phyloP scores from a whole-genome alignment of 2,888 invertebrate species.

The Microctonus hyperodae region DNA sequence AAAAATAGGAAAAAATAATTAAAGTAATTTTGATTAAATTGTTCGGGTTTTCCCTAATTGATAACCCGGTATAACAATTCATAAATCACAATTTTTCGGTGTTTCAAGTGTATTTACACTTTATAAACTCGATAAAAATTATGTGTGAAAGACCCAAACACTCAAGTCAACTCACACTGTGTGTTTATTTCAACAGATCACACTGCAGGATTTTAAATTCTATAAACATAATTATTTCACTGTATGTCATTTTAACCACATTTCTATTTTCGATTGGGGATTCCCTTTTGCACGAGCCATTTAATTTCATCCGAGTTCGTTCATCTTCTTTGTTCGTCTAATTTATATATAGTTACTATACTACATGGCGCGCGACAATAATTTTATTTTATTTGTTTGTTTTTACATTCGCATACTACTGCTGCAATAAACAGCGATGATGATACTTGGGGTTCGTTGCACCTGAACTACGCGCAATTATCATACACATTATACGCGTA shows the following conservation, averaged over 20 bases:
- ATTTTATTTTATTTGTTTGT: not conserved
- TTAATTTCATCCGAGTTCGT: constrained; percentile 2
- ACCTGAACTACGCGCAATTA: not conserved
- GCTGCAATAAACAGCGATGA: not conserved
- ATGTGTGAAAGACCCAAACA: not conserved
- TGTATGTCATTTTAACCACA: constrained; percentile 9
- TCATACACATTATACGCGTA: not conserved
- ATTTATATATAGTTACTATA: not conserved
- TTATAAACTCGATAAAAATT: not conserved
- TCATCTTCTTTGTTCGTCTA: constrained; percentile 31
- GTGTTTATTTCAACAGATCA: not conserved
- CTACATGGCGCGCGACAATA: not conserved
- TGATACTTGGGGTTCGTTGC: constrained; percentile 3
- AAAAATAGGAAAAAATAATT: not conserved
- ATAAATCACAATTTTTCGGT: not conserved
- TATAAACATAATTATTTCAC: constrained; percentile 21
- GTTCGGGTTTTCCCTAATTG: not conserved
- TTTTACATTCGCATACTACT: not conserved
- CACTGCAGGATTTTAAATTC: not conserved
- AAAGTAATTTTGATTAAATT: no score
- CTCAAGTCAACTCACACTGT: not conserved
- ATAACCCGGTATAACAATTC: not conserved
- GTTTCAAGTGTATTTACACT: not conserved
- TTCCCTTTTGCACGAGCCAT: constrained; percentile 27
- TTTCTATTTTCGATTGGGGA: constrained; percentile 38